These are phyloP conservation scores for Grus americana DNA, from an alignment of 2,113 vertebrate genomes.

Conservation along the genomic window DNA sequence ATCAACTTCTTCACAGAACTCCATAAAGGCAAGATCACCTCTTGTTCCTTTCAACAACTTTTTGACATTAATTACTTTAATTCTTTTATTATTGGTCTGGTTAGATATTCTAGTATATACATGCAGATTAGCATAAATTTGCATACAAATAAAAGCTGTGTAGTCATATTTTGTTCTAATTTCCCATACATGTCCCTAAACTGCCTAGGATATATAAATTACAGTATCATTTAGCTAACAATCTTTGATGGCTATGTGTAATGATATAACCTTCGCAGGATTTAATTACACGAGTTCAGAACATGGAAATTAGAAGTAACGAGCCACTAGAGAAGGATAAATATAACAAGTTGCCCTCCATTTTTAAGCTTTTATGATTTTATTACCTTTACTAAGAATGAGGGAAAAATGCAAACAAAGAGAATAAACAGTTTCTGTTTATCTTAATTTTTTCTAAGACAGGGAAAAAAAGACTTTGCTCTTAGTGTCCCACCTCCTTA, in stretches of 20 bases:
- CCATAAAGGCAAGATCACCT: neutral
- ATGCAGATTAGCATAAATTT: neutral
- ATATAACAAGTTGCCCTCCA: conserved; percentile 22
- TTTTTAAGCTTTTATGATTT: conserved; percentile 23
- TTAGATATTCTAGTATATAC: neutral
- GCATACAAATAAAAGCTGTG: neutral
- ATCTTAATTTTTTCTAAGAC: neutral
- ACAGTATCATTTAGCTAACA: conserved; percentile 26
- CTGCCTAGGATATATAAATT: conserved; percentile 21
- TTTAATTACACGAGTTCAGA: conserved; percentile 50
- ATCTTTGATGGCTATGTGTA: neutral
- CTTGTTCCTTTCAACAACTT: neutral
- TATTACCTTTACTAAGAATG: neutral
- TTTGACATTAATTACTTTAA: neutral
- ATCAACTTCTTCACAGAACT: neutral
- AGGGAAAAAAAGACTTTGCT: neutral
- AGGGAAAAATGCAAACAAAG: neutral
- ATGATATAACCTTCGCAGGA: conserved; percentile 13
- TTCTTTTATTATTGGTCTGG: neutral
- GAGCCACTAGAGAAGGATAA: conserved; percentile 40
- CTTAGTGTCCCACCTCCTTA: neutral
- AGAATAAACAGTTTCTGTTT: neutral
- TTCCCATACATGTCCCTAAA: neutral
- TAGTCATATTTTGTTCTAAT: conserved; percentile 7
- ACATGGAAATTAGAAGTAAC: conserved; percentile 40